A percentile compares a stretch with the other conserved stretches of the same genome.
phyloP scores from a whole-genome alignment of 2,888 invertebrate species.

The Cecidostiba fungosa region DNA sequence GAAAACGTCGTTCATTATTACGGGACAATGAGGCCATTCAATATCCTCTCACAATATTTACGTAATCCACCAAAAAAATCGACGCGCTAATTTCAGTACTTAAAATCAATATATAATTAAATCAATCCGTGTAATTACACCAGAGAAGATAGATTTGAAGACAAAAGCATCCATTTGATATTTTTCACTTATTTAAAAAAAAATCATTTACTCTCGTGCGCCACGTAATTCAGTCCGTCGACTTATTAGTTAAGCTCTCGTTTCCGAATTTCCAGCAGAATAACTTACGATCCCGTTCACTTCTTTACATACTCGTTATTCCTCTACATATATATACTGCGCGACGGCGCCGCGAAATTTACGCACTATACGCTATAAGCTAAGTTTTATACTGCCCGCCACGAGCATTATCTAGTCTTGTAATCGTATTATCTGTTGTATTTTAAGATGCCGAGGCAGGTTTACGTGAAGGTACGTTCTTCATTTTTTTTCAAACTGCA shows the following conservation, averaged over 20 bases:
- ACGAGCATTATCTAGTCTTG: conserved; percentile 40
- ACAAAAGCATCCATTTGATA: not conserved
- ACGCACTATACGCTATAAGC: conserved; percentile 4
- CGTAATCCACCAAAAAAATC: not conserved
- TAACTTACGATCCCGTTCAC: conserved; percentile 28
- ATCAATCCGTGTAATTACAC: not conserved
- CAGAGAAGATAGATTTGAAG: not conserved
- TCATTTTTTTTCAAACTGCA: conserved; percentile 3
- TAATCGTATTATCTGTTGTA: conserved; percentile 55
- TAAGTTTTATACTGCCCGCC: conserved; percentile 31
- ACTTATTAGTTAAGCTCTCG: conserved; percentile 16
- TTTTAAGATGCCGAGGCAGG: conserved; percentile 64
- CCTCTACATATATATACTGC: not conserved
- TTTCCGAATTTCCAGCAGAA: conserved; percentile 43
- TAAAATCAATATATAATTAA: not conserved
- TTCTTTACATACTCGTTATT: conserved; percentile 19
- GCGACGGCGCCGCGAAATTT: not conserved
- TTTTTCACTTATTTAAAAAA: too few species aligned
- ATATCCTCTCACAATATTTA: not conserved
- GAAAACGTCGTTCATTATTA: not conserved
- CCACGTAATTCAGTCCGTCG: too few species aligned
- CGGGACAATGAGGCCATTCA: not conserved
- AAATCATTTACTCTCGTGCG: not conserved
- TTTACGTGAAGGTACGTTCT: conserved; percentile 62
- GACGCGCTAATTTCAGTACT: not conserved